Percentiles rank a stretch among this genome's conserved stretches.
phyloP scores from a whole-genome alignment of 2,888 invertebrate species.

The Melikaiella ostensackeni region DNA sequence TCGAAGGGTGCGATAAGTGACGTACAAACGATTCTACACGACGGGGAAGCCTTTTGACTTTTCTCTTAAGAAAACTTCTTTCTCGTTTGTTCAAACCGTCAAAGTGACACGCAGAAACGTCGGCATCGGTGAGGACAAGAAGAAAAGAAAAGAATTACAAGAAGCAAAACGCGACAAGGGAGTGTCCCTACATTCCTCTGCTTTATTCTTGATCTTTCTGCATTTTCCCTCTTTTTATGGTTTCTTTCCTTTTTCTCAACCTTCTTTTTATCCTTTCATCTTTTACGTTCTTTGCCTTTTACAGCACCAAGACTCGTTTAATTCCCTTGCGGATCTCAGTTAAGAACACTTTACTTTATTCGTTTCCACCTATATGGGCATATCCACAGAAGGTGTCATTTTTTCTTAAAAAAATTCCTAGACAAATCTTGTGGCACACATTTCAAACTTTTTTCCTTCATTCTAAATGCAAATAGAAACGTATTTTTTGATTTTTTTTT shows the following conservation, averaged over 20 bases:
- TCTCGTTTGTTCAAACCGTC: slow-evolving; percentile 14
- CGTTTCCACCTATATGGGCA: neutral
- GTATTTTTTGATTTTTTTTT: too few relatives aligned
- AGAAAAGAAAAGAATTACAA: neutral
- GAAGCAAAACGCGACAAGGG: neutral
- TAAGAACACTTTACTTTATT: neutral
- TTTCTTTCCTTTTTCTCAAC: neutral
- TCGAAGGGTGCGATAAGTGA: neutral
- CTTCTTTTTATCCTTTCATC: neutral
- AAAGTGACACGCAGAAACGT: slow-evolving; percentile 1
- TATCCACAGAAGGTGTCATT: too few relatives aligned
- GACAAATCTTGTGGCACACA: too few relatives aligned
- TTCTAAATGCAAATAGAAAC: too few relatives aligned
- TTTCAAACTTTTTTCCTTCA: too few relatives aligned
- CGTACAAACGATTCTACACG: slow-evolving; percentile 8
- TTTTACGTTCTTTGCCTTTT: neutral
- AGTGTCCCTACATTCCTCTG: neutral
- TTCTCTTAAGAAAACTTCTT: slow-evolving; percentile 8
- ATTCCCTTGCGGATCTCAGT: neutral
- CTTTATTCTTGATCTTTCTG: neutral
- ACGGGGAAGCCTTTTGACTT: slow-evolving; percentile 9
- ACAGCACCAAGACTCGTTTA: neutral
- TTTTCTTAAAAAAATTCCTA: too few relatives aligned
- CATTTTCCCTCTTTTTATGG: neutral
- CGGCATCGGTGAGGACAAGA: neutral